Percentiles rank a stretch among this genome's conserved stretches.
phyloP scores from a whole-genome alignment of 2,888 invertebrate species.

The Monoplex corrugatus region DNA sequence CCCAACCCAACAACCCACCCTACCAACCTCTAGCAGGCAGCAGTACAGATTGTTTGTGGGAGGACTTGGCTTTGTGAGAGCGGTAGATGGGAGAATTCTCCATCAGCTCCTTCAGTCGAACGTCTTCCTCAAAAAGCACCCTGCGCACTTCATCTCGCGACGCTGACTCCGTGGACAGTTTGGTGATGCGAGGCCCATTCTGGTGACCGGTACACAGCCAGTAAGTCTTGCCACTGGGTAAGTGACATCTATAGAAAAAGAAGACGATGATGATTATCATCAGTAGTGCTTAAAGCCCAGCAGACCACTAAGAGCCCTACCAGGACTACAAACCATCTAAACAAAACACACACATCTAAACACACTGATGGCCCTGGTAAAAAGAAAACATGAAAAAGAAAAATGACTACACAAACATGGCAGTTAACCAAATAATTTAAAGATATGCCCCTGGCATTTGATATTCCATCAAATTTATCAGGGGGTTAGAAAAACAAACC shows the following conservation, averaged over 20 bases:
- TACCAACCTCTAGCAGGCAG: slow-evolving; percentile 36
- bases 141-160: slow-evolving; percentile 59
- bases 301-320: too few relatives aligned
- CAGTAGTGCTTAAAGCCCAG: too few relatives aligned
- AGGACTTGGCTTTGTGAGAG: slow-evolving; percentile 55
- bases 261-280: not conserved
- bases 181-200: slow-evolving; percentile 70
- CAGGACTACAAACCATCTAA: too few relatives aligned
- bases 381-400: too few relatives aligned
- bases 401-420: too few relatives aligned
- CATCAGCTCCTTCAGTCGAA: slow-evolving; percentile 67
- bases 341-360: too few relatives aligned
- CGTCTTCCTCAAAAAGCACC: slow-evolving; percentile 70
- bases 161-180: slow-evolving; percentile 69
- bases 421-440: too few relatives aligned
- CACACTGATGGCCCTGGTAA: too few relatives aligned
- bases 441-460: too few relatives aligned
- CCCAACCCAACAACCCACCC: not conserved
- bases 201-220: slow-evolving; percentile 76
- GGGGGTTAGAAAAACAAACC: too few relatives aligned
- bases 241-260: slow-evolving; percentile 65
- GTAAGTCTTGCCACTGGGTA: slow-evolving; percentile 76
- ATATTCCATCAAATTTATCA: too few relatives aligned
- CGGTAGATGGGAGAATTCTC: slow-evolving; percentile 63
- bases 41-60: not conserved